Conservation (phyloP, 1,140 invertebrate genomes). For the Trichomalopsis sarcophagae region DNA sequence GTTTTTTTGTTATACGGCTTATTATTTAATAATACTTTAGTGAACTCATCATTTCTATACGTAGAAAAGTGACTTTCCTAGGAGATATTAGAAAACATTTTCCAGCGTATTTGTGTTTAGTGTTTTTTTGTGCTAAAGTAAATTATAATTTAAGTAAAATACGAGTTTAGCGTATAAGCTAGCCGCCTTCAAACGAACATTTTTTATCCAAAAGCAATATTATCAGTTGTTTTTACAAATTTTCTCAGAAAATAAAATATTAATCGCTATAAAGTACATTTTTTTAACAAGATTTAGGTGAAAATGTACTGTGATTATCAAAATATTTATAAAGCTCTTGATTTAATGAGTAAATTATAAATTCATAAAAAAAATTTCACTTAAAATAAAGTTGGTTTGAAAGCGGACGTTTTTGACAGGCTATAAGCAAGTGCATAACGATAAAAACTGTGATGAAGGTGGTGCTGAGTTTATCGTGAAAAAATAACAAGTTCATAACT, state of each 20-base stretch:
- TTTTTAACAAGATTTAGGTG: background rate
- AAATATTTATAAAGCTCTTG: background rate
- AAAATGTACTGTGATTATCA: background rate
- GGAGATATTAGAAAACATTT: no score
- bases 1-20: background rate
- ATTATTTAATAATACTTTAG: background rate
- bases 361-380: background rate
- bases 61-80: no score
- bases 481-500: background rate
- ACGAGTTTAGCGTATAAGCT: background rate
- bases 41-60: no score
- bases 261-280: background rate
- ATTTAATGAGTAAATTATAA: background rate
- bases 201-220: background rate
- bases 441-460: conserved; percentile 59
- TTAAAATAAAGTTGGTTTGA: conserved; percentile 52
- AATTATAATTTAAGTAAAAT: background rate
- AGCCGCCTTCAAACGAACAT: conserved; percentile 60
- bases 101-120: background rate
- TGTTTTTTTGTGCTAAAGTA: background rate
- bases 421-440: conserved; percentile 54
- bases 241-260: background rate
- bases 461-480: conserved; percentile 55
- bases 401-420: conserved; percentile 64
- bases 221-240: background rate